Evolutionary conservation across 2,888 invertebrate genomes (phyloP), one percentile per base, ranked within the genome.

Genomic region (Augochlorella aurata): DNA sequence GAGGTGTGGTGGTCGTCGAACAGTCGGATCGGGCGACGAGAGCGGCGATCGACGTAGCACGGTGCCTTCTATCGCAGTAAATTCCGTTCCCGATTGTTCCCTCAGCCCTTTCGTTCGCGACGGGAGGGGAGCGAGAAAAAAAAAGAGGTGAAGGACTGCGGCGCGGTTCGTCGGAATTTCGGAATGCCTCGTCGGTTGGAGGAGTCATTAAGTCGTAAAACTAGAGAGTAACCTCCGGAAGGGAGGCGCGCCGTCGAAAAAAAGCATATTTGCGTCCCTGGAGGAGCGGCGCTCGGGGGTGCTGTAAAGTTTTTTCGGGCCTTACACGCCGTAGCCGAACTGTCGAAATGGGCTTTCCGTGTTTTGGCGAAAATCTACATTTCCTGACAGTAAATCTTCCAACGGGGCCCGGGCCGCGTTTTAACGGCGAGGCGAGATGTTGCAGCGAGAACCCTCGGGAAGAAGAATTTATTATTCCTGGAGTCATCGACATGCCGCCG

Each of bases 201-300:
- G 61, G 75, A 88, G 88, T 87, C 88, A 85, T 90, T 89, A 90
- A 89, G 88, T 88, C 88, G 89, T 91, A 90, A 91, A 91, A 85
- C 77, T 84, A 77, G 76, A 82, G 72, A 65, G 68, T 69, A 78
- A 69, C 71, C 83, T 76, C 54, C 44, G 61, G 50, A 9, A 52
- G 29, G 21, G 45, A 45, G 49, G 63, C 38, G 38, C 38, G 5
- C 65, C 70, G 65, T 54, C 68, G 70, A 66, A 69, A 63, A 76
- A 72, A 80, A 72, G 61, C 50, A 80, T n/a, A 79, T 81, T 79
- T 75, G 50, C 78, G 61, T 71, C 79, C 75, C 71, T 2, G 49
- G 16, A 81, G 65, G 74, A 47, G 44, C 45, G 61, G 29, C 38
- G n/a, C 44, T 24, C 24, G 49, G 61, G 72, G 71, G 38, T 54